Evolutionary conservation across 2,113 vertebrate species (phyloP).

Genomic region (Vireo altiloquus): DNA sequence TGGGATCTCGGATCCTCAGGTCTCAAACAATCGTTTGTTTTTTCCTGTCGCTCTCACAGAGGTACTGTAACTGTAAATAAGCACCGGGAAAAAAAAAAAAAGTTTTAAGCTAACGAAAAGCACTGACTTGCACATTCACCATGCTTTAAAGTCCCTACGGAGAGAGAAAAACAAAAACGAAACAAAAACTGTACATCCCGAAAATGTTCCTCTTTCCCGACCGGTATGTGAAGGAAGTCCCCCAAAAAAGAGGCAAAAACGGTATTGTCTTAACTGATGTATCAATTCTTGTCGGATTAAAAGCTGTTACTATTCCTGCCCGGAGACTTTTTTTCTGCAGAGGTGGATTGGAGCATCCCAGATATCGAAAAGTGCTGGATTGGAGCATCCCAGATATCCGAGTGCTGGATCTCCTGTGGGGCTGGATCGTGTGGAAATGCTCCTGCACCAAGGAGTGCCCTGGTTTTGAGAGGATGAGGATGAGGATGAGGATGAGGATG

Average conservation of each 20-base stretch:
- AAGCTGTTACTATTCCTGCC: constrained; percentile 62
- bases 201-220: background rate
- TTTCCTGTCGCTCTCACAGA: constrained; percentile 39
- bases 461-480: background rate
- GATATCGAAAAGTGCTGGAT: too few relatives aligned
- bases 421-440: background rate
- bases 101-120: constrained; percentile 40
- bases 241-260: constrained; percentile 19
- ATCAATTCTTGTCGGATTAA: constrained; percentile 59
- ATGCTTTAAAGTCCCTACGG: background rate
- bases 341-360: background rate
- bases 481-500: background rate
- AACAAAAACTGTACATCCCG: background rate
- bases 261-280: constrained; percentile 57
- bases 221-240: constrained; percentile 35
- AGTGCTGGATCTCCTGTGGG: background rate
- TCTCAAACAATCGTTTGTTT: constrained; percentile 18
- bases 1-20: constrained; percentile 8
- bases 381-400: background rate
- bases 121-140: too few relatives aligned
- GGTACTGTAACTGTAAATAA: constrained; percentile 67
- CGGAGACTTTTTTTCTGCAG: background rate
- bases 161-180: background rate
- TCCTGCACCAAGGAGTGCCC: background rate
- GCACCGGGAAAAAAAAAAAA: constrained; percentile 17